Percentiles rank a stretch among this genome's conserved stretches.
These are phyloP conservation scores for Poecilobothrus nobilitatus DNA, from an alignment of 2,888 invertebrate genomes.

Conservation along the genomic window DNA sequence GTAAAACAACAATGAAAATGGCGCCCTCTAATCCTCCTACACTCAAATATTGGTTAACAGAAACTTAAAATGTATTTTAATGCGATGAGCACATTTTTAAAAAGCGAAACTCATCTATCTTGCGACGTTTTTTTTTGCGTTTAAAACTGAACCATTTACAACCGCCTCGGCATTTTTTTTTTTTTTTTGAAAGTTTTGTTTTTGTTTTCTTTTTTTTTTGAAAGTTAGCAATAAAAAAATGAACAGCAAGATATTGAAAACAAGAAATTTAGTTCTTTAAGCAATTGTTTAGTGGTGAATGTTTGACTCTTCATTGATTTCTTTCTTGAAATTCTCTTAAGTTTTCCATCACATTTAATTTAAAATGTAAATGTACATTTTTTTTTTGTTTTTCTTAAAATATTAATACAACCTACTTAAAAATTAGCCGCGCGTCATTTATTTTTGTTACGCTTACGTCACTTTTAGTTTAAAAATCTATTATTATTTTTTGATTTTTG, in stretches of 20 bases:
- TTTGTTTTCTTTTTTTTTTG: background rate
- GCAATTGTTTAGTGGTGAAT: too few species aligned
- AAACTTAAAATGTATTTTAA: background rate
- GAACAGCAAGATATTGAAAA: too few species aligned
- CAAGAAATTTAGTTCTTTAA: too few species aligned
- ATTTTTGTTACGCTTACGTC: background rate
- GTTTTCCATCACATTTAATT: background rate
- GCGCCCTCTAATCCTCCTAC: slow-evolving; percentile 4
- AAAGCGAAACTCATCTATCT: slow-evolving; percentile 6
- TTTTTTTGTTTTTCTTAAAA: too few species aligned
- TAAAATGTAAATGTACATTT: background rate
- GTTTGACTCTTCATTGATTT: too few species aligned
- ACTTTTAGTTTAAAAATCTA: background rate
- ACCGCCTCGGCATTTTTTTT: slow-evolving; percentile 1
- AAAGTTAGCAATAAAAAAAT: too few species aligned
- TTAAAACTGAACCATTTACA: background rate
- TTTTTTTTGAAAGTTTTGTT: background rate
- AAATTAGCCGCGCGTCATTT: background rate
- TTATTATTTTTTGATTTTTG: too few species aligned
- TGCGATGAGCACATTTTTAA: background rate
- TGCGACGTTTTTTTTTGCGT: background rate
- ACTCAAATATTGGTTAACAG: background rate
- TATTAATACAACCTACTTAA: slow-evolving; percentile 1
- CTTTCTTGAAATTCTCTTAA: background rate
- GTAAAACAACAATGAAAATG: background rate